Evolutionary conservation across 1,140 invertebrate species (phyloP).

Genomic region (Microplitis demolitor): DNA sequence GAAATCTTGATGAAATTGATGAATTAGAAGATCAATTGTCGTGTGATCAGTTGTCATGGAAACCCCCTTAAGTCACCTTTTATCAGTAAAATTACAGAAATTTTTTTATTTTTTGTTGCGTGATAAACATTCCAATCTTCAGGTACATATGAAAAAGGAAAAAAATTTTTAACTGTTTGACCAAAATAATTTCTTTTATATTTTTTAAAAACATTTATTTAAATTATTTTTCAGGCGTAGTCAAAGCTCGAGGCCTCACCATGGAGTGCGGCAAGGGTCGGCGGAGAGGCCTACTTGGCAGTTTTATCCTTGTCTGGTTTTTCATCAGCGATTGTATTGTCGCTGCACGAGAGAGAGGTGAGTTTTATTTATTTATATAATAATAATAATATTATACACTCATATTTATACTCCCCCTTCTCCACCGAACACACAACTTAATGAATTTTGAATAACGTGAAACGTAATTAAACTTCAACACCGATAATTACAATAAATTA

Average conservation of each 20-base stretch:
- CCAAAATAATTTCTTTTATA: neutral
- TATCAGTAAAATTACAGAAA: too few species aligned
- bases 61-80: too few species aligned
- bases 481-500: too few species aligned
- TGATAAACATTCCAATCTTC: too few species aligned
- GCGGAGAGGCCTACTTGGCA: slow-evolving; percentile 55
- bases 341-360: slow-evolving; percentile 55
- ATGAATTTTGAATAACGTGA: neutral
- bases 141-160: too few species aligned
- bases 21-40: neutral
- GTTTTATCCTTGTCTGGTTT: slow-evolving; percentile 55
- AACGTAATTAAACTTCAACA: neutral
- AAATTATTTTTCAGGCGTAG: slow-evolving; percentile 53
- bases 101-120: too few species aligned
- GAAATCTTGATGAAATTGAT: too few species aligned
- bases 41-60: too few species aligned
- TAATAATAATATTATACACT: too few species aligned
- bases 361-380: slow-evolving; percentile 31
- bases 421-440: neutral
- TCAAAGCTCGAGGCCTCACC: slow-evolving; percentile 55
- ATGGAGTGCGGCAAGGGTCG: slow-evolving; percentile 60
- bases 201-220: neutral
- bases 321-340: slow-evolving; percentile 54
- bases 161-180: neutral
- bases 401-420: neutral